Percentiles rank a stretch among this genome's conserved stretches.
Conservation (phyloP, 2,113 vertebrate species). For the Ardeotis arabs region DNA sequence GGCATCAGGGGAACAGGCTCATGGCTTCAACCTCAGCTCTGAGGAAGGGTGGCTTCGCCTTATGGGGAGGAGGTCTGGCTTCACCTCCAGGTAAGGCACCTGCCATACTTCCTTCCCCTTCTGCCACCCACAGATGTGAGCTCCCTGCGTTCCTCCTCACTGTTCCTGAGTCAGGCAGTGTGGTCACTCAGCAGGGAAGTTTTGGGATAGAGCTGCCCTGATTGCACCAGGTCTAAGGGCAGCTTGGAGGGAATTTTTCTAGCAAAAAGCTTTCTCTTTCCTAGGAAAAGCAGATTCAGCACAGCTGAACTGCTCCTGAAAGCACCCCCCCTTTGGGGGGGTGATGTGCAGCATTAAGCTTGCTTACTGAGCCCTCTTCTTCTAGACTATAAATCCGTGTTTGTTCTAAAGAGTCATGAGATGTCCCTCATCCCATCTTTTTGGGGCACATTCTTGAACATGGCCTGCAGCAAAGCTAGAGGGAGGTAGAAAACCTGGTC, state of each 20-base stretch:
- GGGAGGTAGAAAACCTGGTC: not conserved
- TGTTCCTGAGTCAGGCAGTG: not conserved
- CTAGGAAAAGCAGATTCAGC: not conserved
- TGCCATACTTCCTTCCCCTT: not conserved
- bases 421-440: not conserved
- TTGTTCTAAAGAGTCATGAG: not conserved
- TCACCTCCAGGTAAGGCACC: not conserved
- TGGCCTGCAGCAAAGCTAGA: not conserved
- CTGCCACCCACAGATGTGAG: fast-evolving
- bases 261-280: not conserved
- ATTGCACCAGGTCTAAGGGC: not conserved
- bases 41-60: not conserved
- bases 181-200: not conserved
- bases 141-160: not conserved
- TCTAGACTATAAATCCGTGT: not conserved
- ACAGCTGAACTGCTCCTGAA: not conserved
- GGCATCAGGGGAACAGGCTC: not conserved
- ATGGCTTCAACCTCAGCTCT: not conserved
- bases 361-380: not conserved
- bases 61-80: not conserved
- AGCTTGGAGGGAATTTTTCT: not conserved
- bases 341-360: not conserved
- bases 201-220: not conserved
- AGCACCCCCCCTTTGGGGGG: not conserved
- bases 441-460: not conserved